These are phyloP conservation scores for Acleris cristana DNA, from an alignment of 2,888 invertebrate genomes.

Conservation along the genomic window DNA sequence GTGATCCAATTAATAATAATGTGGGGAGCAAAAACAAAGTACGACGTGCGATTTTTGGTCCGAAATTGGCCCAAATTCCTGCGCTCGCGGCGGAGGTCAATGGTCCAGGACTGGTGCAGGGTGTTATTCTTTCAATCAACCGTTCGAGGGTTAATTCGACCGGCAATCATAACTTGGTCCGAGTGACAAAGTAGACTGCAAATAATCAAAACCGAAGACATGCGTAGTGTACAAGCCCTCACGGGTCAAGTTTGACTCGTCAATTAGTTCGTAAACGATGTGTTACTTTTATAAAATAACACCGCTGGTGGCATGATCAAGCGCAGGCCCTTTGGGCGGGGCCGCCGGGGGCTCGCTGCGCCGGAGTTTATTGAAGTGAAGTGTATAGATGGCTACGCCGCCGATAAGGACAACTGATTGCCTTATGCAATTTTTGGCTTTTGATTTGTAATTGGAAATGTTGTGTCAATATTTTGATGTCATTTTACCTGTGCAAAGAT, in stretches of 20 bases:
- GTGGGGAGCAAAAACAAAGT: conserved; percentile 72
- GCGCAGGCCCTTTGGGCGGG: conserved; percentile 59
- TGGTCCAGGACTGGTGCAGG: conserved; percentile 70
- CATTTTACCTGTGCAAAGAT: too few species aligned
- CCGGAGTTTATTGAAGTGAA: conserved; percentile 25
- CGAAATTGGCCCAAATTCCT: conserved; percentile 76
- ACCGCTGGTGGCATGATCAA: too few species aligned
- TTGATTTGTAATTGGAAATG: conserved; percentile 4
- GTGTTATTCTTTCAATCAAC: conserved; percentile 50
- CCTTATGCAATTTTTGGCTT: conserved; percentile 20
- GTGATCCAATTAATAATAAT: conserved; percentile 82
- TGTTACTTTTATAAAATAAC: too few species aligned
- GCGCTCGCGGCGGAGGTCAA: conserved; percentile 62
- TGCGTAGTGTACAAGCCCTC: too few species aligned
- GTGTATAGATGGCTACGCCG: conserved; percentile 24
- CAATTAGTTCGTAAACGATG: too few species aligned
- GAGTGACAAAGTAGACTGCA: too few species aligned
- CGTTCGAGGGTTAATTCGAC: too few species aligned
- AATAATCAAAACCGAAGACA: too few species aligned
- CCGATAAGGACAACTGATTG: conserved; percentile 25
- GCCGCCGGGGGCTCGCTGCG: conserved; percentile 26
- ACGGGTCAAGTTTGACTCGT: too few species aligned
- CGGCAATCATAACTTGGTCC: too few species aligned
- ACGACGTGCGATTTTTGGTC: conserved; percentile 75
- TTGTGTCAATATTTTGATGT: conserved; percentile 2